These are phyloP conservation scores for Chloroceryle inda DNA, from an alignment of 2,797 vertebrate species.

Conservation along the genomic window DNA sequence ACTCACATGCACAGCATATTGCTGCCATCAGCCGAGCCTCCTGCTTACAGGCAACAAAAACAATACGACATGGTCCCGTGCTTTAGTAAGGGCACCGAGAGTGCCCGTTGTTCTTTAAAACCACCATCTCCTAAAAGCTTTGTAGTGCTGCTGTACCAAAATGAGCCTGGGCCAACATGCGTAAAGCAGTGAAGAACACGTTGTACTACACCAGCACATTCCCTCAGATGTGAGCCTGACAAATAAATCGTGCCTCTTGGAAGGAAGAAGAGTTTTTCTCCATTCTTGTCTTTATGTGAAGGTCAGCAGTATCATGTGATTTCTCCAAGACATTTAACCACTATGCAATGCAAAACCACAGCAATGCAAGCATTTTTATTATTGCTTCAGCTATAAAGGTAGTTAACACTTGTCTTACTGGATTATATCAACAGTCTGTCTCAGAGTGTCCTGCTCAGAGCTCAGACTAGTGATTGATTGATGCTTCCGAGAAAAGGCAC, in stretches of 20 bases:
- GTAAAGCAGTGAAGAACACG: not conserved
- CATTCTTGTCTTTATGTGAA: not conserved
- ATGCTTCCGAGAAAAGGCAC: not conserved
- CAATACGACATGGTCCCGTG: accelerated
- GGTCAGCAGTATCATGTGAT: constrained; percentile 8
- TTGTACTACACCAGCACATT: not conserved
- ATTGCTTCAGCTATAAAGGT: not conserved
- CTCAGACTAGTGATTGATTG: not conserved
- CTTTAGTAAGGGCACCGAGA: not conserved
- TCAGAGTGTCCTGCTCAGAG: not conserved
- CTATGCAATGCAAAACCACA: not conserved
- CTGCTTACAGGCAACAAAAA: not conserved
- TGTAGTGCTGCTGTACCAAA: not conserved
- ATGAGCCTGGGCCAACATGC: not conserved
- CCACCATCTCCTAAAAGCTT: not conserved
- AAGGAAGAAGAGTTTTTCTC: constrained; percentile 3
- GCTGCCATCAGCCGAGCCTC: not conserved
- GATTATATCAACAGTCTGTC: not conserved
- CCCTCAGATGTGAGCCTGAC: not conserved
- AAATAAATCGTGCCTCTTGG: not conserved
- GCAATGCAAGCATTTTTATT: not conserved
- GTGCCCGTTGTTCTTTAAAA: not conserved
- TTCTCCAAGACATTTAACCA: not conserved
- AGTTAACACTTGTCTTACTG: constrained; percentile 16
- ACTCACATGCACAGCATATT: accelerated